A percentile compares a stretch with the other conserved stretches of the same genome.
These are phyloP conservation scores for Lophotriccus pileatus DNA, from an alignment of 2,797 vertebrate species.

Conservation along the genomic window DNA sequence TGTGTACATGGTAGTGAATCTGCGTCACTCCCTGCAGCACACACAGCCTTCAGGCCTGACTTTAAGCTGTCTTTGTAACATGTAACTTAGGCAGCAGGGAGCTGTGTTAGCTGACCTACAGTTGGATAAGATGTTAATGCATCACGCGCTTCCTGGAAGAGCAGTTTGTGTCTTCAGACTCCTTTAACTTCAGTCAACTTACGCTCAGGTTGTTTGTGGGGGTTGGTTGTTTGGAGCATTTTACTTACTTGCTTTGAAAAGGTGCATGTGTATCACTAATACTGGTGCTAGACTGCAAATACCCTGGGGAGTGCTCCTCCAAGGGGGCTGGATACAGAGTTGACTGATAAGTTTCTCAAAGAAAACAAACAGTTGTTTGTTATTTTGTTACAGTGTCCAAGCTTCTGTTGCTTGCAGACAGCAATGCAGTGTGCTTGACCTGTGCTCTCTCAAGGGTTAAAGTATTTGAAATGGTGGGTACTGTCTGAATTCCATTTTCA, in stretches of 20 bases:
- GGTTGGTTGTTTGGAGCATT: background rate
- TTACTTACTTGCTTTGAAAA: background rate
- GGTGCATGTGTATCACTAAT: rapidly evolving
- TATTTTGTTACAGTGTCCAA: background rate
- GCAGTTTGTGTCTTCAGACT: background rate
- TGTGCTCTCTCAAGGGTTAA: background rate
- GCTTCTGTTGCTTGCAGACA: background rate
- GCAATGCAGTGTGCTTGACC: background rate
- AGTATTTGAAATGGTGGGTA: background rate
- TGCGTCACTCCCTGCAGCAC: background rate
- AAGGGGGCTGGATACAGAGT: background rate
- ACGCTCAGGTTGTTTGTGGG: background rate
- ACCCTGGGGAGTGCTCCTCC: rapidly evolving
- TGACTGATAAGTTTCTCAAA: background rate
- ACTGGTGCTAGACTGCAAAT: rapidly evolving
- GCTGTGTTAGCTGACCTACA: background rate
- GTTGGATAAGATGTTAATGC: background rate
- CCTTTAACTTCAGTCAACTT: background rate
- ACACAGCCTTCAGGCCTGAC: background rate
- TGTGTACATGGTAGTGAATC: background rate
- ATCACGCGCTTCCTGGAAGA: rapidly evolving
- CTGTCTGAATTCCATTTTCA: background rate
- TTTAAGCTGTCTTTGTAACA: background rate
- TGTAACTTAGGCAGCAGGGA: background rate
- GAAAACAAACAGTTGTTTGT: background rate